phyloP scores from a whole-genome alignment of 2,888 invertebrate genomes.

The Kuschelorhynchus macadamiae region DNA sequence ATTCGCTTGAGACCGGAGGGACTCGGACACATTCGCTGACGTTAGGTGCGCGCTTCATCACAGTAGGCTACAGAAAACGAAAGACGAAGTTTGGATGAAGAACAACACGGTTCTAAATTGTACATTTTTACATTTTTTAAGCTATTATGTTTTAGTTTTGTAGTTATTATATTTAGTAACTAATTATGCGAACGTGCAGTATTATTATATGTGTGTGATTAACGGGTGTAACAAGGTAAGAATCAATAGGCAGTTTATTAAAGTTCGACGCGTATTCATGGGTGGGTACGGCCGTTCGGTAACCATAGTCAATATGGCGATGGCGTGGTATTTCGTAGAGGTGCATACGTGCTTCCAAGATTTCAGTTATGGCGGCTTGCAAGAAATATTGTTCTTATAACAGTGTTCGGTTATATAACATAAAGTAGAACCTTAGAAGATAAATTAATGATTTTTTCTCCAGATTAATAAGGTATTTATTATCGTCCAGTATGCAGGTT shows the following conservation, averaged over 20 bases:
- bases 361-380: conserved; percentile 12
- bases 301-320: conserved; percentile 9
- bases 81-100: conserved; percentile 22
- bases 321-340: background rate
- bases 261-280: conserved; percentile 6
- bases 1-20: background rate
- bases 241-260: conserved; percentile 6
- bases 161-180: conserved; percentile 6
- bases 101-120: conserved; percentile 8
- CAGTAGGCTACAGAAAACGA: conserved; percentile 35
- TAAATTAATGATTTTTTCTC: too few relatives aligned
- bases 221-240: conserved; percentile 27
- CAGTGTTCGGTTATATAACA: too few relatives aligned
- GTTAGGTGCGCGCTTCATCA: conserved; percentile 22
- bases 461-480: too few relatives aligned
- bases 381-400: too few relatives aligned
- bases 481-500: too few relatives aligned
- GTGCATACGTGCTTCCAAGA: conserved; percentile 11
- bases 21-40: conserved; percentile 11
- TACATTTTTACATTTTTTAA: conserved; percentile 7
- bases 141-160: conserved; percentile 13
- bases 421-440: too few relatives aligned
- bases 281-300: conserved; percentile 25
- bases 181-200: conserved; percentile 6
- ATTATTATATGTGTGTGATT: conserved; percentile 19